Base-by-base conservation (phyloP, 2,113 vertebrate species). In the Irena cyanogastra region DNA sequence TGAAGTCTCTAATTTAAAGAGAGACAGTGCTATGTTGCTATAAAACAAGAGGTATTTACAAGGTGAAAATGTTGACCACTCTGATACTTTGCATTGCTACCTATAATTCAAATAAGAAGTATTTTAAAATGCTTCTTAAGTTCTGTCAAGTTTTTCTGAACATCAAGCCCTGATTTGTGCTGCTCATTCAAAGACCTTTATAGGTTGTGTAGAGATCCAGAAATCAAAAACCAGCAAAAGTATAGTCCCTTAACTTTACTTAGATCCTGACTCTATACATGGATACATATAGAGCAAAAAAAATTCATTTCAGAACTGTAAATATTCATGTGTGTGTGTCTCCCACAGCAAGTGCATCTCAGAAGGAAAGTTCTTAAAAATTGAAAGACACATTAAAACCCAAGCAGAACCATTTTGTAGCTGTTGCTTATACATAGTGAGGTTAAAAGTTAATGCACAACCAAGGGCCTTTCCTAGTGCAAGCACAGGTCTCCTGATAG, bases 11-110 rank as follows among this genome's bases (percentile, higher is more conserved):
- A 23, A 21, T 57, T 75, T 47, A 53, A 88, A 90, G 31, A 70
- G 6, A 61, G 11, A 33, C 0, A 0, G 31, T 83, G 33, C 7
- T 49, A 1, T 33, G 71, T 28, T 41, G 7, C 52, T 66, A 27
- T 31, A 69, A 93, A 93, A 78, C 61, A 56, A 50, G 2, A 19
- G 33, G 8, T 13, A 49, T 66, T 82, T 52, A 49, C 44, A 47
- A 71, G 64, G 47, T 16, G 33, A 64, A 33, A 41, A 44, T 20
- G 44, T 30, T 74, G 56, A 35, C n/a, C 16, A 33, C n/a, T 63
- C 20, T 12, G 23, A 44, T 12, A 59, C 23, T 80, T 91, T 52
- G 22, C 35, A 68, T 47, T 75, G 16, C 31, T 83, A 35, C 44
- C 52, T 57, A 8, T 31, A 78, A 90, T 47, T 77, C 59, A 91